These are phyloP conservation scores for Hirtodrosophila trivittata DNA, from an alignment of 2,888 invertebrate genomes.

Conservation along the genomic window DNA sequence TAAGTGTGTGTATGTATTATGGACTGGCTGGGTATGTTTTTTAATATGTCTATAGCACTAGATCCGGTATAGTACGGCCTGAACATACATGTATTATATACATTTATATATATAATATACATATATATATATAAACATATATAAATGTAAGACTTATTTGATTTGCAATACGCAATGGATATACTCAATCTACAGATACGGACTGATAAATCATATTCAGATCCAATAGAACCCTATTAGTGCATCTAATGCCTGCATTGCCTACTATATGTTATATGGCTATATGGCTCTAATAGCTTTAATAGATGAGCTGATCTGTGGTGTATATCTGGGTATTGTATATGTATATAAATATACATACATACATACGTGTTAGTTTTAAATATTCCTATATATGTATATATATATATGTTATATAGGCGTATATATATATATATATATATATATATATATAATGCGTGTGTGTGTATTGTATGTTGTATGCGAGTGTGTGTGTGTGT, in stretches of 20 bases:
- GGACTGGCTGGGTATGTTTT: conserved; percentile 20
- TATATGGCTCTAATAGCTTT: conserved; percentile 15
- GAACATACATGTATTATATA: conserved; percentile 45
- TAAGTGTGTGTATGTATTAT: conserved; percentile 12
- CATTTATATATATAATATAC: conserved; percentile 13
- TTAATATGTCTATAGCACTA: conserved; percentile 51
- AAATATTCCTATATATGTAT: too few species aligned
- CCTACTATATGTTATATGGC: too few species aligned
- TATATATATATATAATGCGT: too few species aligned
- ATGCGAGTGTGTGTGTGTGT: conserved; percentile 24
- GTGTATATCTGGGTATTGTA: conserved; percentile 12
- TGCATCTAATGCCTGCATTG: conserved; percentile 11
- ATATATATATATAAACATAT: conserved; percentile 18
- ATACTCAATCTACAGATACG: conserved; percentile 10
- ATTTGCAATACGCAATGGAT: background rate
- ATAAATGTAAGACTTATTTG: conserved; percentile 8
- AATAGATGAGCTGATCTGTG: conserved; percentile 3
- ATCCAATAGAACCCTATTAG: conserved; percentile 28
- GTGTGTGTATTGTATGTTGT: too few species aligned
- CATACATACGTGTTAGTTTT: conserved; percentile 21
- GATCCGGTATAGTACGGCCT: conserved; percentile 61
- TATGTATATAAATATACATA: conserved; percentile 28
- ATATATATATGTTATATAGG: conserved; percentile 27
- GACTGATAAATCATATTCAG: conserved; percentile 36
- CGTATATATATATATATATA: conserved; percentile 22